Base-by-base conservation (phyloP, 2,797 vertebrate species). In the Brachymystax lenok region DNA sequence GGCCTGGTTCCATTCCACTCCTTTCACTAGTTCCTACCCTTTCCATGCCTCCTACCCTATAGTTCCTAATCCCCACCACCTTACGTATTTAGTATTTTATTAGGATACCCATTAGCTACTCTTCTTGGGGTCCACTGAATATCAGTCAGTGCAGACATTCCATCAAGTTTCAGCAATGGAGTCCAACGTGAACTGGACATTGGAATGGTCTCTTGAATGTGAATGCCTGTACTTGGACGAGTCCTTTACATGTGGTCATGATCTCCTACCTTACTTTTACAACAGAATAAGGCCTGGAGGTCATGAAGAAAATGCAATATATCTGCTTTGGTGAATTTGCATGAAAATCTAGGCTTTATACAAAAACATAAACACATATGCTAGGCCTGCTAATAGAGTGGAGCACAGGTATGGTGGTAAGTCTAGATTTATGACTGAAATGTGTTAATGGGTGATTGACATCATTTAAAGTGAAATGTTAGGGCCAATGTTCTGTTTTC, bases 391-490 rank as follows among this genome's bases (percentile, higher is more conserved):
- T 46, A 87, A 96, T 97, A 96, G 1, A 61, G 21, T 10, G 8
- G 10, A 24, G 6, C 3, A 7, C 21, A 24, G 5, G 17, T 56
- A 56, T 56, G 17, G 52, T 56, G 19, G 5, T 16, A 21, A 59
- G 17, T n/a, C 1, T 59, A 8, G 19, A 59, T 17, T 21, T 59
- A 2, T 59, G 19, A 59, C 16, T 54, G 17, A 54, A 59, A 59
- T n/a, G 54, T 59, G 54, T 59, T 59, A 97, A 98, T 85, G 59
- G 21, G 8, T 61, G 59, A n/a, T n/a, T 13, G 8, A 7, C 19
- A 5, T 21, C 10, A 21, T 61, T 21, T 61, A 12, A n/a, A 59
- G n/a, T 21, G 19, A n/a, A n/a, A 59, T 8, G 6, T 21, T 4
- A 59, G 19, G n/a, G n/a, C n/a, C 17, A 21, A 59, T 59, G 56